These are phyloP conservation scores for Galaxias olidus DNA, from an alignment of 2,797 vertebrate species.

Conservation along the genomic window DNA sequence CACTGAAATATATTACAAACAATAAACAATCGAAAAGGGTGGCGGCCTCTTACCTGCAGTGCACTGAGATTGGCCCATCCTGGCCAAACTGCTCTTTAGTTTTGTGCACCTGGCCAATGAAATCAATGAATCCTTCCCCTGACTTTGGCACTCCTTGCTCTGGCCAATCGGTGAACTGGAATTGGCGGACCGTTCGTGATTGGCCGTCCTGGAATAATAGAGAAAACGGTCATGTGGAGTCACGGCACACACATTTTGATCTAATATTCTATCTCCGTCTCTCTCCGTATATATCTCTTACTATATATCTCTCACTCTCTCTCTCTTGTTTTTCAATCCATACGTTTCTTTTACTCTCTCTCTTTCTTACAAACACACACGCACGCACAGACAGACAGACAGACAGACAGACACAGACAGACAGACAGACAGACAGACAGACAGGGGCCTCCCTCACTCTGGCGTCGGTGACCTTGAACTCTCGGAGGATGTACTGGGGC, in stretches of 20 bases:
- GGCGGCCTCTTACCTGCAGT: constrained; percentile 87
- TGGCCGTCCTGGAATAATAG: constrained; percentile 87
- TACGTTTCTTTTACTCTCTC: not conserved
- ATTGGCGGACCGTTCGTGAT: constrained; percentile 96
- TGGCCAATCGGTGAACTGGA: constrained; percentile 99
- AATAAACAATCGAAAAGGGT: not conserved
- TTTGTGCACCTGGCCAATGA: constrained; percentile 99
- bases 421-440: not conserved
- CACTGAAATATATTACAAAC: not conserved
- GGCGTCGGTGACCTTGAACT: constrained; percentile 99
- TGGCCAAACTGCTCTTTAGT: constrained; percentile 99
- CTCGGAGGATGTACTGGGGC: constrained; percentile 97
- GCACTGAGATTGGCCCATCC: constrained; percentile 96
- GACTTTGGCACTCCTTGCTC: constrained; percentile 99
- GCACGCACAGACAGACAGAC: constrained; percentile 3
- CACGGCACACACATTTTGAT: too few species aligned
- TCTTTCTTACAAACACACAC: not conserved
- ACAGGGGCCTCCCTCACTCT: constrained; percentile 79
- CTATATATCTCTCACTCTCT: too few species aligned
- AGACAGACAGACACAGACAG: constrained; percentile 14
- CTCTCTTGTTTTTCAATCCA: too few species aligned
- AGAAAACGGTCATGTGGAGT: too few species aligned
- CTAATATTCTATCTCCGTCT: too few species aligned
- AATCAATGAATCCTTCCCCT: constrained; percentile 98
- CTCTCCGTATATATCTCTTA: too few species aligned